Evolutionary conservation across 2,113 vertebrate genomes (phyloP).

Genomic region (Chaetodon auriga): DNA sequence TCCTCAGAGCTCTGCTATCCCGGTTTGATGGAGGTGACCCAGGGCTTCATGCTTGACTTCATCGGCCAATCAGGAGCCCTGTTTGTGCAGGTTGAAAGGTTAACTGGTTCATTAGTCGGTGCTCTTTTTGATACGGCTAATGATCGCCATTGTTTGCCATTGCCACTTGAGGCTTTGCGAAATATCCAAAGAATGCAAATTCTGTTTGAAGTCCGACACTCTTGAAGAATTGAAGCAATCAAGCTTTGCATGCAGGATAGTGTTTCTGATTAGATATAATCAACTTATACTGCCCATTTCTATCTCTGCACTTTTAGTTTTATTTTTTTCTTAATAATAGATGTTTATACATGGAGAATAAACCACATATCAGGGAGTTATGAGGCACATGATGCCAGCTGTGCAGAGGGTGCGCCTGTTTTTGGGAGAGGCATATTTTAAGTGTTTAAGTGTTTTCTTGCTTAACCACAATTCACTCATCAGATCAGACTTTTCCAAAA

Average conservation of each 20-base stretch:
- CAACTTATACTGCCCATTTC: neutral
- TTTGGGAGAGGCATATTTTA: constrained; percentile 45
- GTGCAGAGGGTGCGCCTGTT: constrained; percentile 18
- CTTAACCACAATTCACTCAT: constrained; percentile 65
- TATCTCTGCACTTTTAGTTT: neutral
- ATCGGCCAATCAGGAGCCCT: constrained; percentile 26
- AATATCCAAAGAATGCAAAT: constrained; percentile 23
- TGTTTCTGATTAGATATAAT: neutral
- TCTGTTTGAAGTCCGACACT: constrained; percentile 8
- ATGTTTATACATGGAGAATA: neutral
- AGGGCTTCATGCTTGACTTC: constrained; percentile 34
- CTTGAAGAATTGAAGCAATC: constrained; percentile 9
- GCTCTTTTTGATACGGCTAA: constrained; percentile 66
- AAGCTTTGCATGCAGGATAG: too few relatives aligned
- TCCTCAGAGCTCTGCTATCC: neutral
- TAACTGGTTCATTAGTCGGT: constrained; percentile 72
- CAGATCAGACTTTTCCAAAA: constrained; percentile 70
- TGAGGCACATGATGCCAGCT: constrained; percentile 26
- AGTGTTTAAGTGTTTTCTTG: constrained; percentile 55
- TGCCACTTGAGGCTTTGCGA: constrained; percentile 22
- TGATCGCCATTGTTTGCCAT: constrained; percentile 57
- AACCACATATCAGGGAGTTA: neutral
- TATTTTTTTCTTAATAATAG: neutral
- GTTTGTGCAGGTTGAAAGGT: constrained; percentile 66
- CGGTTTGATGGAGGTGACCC: constrained; percentile 38